phyloP scores from a whole-genome alignment of 1,140 invertebrate species.

The Batillaria attramentaria region DNA sequence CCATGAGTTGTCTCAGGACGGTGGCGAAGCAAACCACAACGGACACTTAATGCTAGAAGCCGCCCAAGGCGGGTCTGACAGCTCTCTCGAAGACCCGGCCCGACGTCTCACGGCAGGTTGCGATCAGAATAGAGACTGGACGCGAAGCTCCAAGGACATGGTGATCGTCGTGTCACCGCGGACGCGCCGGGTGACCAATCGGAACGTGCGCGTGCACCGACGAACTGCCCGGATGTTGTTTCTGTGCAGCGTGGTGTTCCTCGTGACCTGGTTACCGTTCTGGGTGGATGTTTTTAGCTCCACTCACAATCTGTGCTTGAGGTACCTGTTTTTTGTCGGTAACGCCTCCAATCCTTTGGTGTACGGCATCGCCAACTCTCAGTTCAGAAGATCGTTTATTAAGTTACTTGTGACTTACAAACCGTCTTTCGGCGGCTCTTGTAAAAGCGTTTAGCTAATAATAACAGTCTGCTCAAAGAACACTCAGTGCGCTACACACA shows the following conservation, averaged over 20 bases:
- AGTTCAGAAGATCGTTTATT: constrained; percentile 46
- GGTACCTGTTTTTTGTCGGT: constrained; percentile 58
- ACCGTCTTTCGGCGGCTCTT: too few species aligned
- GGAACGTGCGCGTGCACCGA: constrained; percentile 27
- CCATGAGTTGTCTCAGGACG: background rate
- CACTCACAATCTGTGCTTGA: constrained; percentile 49
- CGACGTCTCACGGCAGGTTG: background rate
- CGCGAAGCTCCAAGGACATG: background rate
- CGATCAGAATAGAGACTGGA: background rate
- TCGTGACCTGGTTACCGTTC: constrained; percentile 61
- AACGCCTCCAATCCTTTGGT: constrained; percentile 62
- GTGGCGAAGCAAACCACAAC: background rate
- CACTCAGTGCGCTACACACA: too few species aligned
- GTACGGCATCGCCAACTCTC: constrained; percentile 59
- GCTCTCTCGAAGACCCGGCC: background rate
- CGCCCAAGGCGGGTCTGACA: background rate
- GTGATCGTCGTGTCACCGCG: background rate
- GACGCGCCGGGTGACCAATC: constrained; percentile 7
- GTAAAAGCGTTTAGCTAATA: too few species aligned
- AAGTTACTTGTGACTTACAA: too few species aligned
- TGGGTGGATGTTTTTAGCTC: constrained; percentile 62
- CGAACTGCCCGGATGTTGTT: constrained; percentile 62
- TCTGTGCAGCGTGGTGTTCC: constrained; percentile 59
- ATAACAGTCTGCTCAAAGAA: too few species aligned
- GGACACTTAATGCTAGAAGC: background rate